Conservation (phyloP, 2,113 vertebrate genomes). For the Phyllopteryx taeniolatus region DNA sequence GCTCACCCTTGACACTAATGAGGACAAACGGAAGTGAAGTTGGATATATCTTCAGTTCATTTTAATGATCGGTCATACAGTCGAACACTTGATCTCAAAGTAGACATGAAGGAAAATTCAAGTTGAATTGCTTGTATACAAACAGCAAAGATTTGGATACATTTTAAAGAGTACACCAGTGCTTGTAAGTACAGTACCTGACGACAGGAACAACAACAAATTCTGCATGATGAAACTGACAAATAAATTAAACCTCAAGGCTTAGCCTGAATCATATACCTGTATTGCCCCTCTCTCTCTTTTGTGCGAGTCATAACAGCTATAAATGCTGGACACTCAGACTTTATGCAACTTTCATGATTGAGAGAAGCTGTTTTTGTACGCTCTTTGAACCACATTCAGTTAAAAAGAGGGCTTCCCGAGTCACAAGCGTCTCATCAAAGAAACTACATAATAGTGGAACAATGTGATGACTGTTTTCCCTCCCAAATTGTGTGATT, state of each 20-base stretch:
- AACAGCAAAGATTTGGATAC: neutral
- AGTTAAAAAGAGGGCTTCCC: conserved; percentile 6
- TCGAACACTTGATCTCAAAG: neutral
- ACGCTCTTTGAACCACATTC: conserved; percentile 34
- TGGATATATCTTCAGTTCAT: neutral
- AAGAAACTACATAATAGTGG: neutral
- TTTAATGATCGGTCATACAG: neutral
- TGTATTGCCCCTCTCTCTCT: conserved; percentile 7
- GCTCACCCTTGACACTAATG: neutral
- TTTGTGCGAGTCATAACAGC: conserved; percentile 11
- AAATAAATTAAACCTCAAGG: conserved; percentile 23
- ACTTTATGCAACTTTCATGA: conserved; percentile 35
- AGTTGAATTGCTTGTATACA: neutral
- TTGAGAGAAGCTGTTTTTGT: conserved; percentile 17
- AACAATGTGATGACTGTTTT: conserved; percentile 18
- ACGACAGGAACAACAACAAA: conserved; percentile 5
- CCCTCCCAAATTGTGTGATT: conserved; percentile 5
- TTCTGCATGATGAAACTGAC: conserved; percentile 18
- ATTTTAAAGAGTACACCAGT: neutral
- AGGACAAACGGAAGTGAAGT: neutral
- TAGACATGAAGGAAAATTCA: neutral
- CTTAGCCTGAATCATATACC: conserved; percentile 20
- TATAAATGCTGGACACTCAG: conserved; percentile 1
- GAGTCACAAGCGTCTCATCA: conserved; percentile 40
- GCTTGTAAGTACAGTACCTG: neutral